Percentiles rank a stretch among this genome's conserved stretches.
Conservation (phyloP, 2,797 vertebrate genomes). For the Paramormyrops hopkinsi region DNA sequence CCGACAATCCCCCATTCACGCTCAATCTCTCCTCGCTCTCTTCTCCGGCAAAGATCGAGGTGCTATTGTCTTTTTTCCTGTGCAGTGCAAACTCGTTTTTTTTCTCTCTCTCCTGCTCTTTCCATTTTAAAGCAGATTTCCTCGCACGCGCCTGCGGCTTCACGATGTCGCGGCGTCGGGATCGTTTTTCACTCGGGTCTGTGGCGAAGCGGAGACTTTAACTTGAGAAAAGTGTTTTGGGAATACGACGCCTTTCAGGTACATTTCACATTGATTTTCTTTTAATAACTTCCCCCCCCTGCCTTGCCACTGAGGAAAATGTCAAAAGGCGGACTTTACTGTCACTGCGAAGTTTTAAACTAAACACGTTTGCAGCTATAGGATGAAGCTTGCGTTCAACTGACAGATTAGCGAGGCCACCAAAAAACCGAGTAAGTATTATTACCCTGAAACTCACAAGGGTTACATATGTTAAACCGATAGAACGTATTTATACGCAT, state of each 20-base stretch:
- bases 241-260: neutral
- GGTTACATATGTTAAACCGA: neutral
- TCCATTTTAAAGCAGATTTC: neutral
- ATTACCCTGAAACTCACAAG: neutral
- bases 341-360: neutral
- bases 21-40: constrained; percentile 19
- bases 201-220: constrained; percentile 5
- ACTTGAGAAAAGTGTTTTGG: neutral
- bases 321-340: neutral
- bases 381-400: neutral
- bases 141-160: neutral
- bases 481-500: neutral
- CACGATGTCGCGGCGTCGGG: constrained; percentile 3
- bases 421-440: constrained; percentile 4
- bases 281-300: neutral
- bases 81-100: constrained; percentile 29
- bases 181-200: neutral
- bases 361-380: neutral
- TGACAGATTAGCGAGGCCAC: neutral
- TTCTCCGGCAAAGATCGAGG: constrained; percentile 36
- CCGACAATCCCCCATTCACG: constrained; percentile 29
- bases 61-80: constrained; percentile 62
- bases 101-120: neutral
- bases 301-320: neutral
- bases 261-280: neutral